These are phyloP conservation scores for Pardosa pseudoannulata DNA, from an alignment of 2,888 invertebrate species.

Conservation along the genomic window DNA sequence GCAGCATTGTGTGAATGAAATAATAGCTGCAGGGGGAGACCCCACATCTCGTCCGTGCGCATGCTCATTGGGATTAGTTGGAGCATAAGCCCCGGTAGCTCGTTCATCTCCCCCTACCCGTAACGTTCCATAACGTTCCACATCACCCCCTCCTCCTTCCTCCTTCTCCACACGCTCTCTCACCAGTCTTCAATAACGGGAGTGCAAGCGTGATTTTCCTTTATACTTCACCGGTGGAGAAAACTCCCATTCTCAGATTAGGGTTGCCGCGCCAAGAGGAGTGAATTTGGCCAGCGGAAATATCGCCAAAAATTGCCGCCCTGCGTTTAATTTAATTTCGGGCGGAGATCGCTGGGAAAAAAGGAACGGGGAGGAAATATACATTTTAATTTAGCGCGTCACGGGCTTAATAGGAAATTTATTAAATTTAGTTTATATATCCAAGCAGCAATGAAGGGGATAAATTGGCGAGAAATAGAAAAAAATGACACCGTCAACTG, in stretches of 20 bases:
- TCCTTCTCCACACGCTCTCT: too few species aligned
- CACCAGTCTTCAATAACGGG: slow-evolving; percentile 44
- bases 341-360: background rate
- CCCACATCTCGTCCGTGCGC: slow-evolving; percentile 33
- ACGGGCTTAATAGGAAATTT: background rate
- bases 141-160: slow-evolving; percentile 19
- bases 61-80: slow-evolving; percentile 64
- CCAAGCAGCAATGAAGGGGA: background rate
- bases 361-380: background rate
- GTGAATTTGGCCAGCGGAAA: background rate
- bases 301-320: background rate
- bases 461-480: background rate
- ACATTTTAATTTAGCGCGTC: background rate
- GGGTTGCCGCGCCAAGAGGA: slow-evolving; percentile 34
- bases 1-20: slow-evolving; percentile 69
- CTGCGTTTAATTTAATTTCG: background rate
- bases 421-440: slow-evolving; percentile 5
- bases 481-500: background rate
- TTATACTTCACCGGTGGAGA: slow-evolving; percentile 52
- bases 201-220: slow-evolving; percentile 68
- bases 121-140: slow-evolving; percentile 42
- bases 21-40: slow-evolving; percentile 63
- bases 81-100: slow-evolving; percentile 61
- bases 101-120: slow-evolving; percentile 20
- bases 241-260: slow-evolving; percentile 41